phyloP scores from a whole-genome alignment of 2,888 invertebrate species.

The Drosophila paucipuncta region DNA sequence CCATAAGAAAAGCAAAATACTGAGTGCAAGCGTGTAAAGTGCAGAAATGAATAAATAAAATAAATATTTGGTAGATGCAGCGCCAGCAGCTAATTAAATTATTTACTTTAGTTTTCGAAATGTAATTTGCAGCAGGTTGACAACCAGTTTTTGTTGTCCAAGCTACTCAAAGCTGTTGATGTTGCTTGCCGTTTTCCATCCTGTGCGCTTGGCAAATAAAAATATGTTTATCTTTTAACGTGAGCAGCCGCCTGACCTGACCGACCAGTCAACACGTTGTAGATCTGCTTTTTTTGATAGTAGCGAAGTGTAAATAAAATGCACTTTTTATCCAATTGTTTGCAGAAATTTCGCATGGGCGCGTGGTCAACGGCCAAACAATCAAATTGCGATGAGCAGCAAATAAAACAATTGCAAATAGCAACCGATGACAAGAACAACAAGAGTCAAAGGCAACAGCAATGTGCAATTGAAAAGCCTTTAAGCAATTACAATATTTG shows the following conservation, averaged over 20 bases:
- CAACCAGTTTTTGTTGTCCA: constrained; percentile 1
- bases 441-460: constrained; percentile 6
- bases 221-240: constrained; percentile 38
- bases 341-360: constrained; percentile 55
- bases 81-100: constrained; percentile 71
- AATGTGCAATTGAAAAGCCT: constrained; percentile 39
- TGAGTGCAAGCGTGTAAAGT: not conserved
- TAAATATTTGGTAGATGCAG: constrained; percentile 32
- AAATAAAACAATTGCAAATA: constrained; percentile 52
- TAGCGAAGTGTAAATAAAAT: constrained; percentile 46
- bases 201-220: constrained; percentile 23
- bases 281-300: constrained; percentile 11
- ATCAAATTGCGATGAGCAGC: constrained; percentile 57
- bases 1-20: not conserved
- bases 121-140: constrained; percentile 39
- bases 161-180: constrained; percentile 3
- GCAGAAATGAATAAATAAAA: constrained; percentile 44
- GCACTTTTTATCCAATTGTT: constrained; percentile 19
- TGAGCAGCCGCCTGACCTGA: constrained; percentile 31
- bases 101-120: constrained; percentile 62
- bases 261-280: constrained; percentile 41
- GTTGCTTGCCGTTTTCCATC: not conserved
- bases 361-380: constrained; percentile 35
- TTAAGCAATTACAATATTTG: constrained; percentile 72
- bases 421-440: constrained; percentile 19